A percentile compares a stretch with the other conserved stretches of the same genome.
These are phyloP conservation scores for Lagocephalus sceleratus DNA, from an alignment of 2,797 vertebrate species.

Conservation along the genomic window DNA sequence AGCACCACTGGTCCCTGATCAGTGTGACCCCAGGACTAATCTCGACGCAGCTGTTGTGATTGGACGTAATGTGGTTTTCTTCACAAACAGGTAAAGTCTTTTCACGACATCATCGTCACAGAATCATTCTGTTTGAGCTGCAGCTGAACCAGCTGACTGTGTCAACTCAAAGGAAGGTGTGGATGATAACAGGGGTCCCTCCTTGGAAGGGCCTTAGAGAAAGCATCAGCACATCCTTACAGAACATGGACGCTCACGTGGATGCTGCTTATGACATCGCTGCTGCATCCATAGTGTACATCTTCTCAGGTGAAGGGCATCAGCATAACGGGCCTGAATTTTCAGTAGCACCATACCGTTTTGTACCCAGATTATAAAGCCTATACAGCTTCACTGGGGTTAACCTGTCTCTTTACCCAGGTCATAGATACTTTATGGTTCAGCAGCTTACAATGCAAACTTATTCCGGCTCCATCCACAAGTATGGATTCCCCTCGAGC, in stretches of 20 bases:
- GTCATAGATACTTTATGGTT: constrained; percentile 71
- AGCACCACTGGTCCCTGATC: constrained; percentile 23
- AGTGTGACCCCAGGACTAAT: constrained; percentile 56
- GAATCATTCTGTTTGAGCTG: not conserved
- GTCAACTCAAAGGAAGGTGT: constrained; percentile 48
- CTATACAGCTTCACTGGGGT: constrained; percentile 50
- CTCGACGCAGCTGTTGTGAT: constrained; percentile 63
- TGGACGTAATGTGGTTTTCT: constrained; percentile 58
- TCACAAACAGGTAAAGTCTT: constrained; percentile 59
- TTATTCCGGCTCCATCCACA: constrained; percentile 58
- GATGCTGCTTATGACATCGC: constrained; percentile 67
- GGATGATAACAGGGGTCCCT: constrained; percentile 56
- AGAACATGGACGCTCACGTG: constrained; percentile 44
- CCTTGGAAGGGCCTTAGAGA: constrained; percentile 61
- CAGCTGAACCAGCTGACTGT: not conserved
- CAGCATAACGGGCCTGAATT: constrained; percentile 60
- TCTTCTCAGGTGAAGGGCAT: constrained; percentile 68
- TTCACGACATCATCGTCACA: not conserved
- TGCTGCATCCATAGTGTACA: constrained; percentile 54
- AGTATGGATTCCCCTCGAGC: constrained; percentile 60
- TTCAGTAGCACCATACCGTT: constrained; percentile 31
- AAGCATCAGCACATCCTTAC: constrained; percentile 52
- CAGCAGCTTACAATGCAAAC: constrained; percentile 59
- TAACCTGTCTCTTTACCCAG: constrained; percentile 61
- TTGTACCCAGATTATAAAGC: constrained; percentile 60